These are phyloP conservation scores for Ancistrus triradiatus DNA, from an alignment of 2,113 vertebrate species.

Conservation along the genomic window DNA sequence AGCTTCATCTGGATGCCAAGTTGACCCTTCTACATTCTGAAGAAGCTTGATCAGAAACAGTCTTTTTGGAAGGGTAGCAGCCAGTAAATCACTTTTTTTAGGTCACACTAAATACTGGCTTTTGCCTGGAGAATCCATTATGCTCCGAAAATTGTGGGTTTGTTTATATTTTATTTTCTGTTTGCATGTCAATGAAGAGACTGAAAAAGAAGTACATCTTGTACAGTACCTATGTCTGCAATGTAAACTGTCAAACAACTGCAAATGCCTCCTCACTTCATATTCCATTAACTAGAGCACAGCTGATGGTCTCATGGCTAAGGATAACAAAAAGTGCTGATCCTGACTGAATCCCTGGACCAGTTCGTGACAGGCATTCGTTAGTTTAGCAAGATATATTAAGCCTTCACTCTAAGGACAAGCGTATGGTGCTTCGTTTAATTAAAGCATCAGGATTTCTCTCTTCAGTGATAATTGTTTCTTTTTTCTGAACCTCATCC, in stretches of 20 bases:
- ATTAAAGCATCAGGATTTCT: conserved; percentile 42
- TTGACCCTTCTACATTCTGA: too few species aligned
- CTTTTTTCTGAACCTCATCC: conserved; percentile 29
- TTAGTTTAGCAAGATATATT: conserved; percentile 37
- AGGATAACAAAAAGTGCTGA: conserved; percentile 13
- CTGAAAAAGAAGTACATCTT: too few species aligned
- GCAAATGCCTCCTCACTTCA: conserved; percentile 2
- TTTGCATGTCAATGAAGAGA: too few species aligned
- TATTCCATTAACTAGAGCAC: conserved; percentile 2
- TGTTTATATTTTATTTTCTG: too few species aligned
- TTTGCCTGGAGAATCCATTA: too few species aligned
- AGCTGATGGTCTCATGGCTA: conserved; percentile 3
- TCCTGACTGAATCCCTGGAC: not conserved
- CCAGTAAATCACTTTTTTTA: too few species aligned
- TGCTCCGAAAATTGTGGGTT: too few species aligned
- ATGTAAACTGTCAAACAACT: conserved; percentile 4
- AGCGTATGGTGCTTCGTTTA: conserved; percentile 37
- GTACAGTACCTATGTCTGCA: too few species aligned
- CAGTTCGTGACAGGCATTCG: conserved; percentile 23
- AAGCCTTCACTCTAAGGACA: conserved; percentile 25
- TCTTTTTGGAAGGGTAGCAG: too few species aligned
- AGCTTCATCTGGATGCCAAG: too few species aligned
- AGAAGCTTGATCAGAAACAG: too few species aligned
- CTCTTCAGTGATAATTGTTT: conserved; percentile 32
- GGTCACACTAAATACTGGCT: too few species aligned